Conservation (phyloP, 2,113 vertebrate species). For the Hiodon alosoides region DNA sequence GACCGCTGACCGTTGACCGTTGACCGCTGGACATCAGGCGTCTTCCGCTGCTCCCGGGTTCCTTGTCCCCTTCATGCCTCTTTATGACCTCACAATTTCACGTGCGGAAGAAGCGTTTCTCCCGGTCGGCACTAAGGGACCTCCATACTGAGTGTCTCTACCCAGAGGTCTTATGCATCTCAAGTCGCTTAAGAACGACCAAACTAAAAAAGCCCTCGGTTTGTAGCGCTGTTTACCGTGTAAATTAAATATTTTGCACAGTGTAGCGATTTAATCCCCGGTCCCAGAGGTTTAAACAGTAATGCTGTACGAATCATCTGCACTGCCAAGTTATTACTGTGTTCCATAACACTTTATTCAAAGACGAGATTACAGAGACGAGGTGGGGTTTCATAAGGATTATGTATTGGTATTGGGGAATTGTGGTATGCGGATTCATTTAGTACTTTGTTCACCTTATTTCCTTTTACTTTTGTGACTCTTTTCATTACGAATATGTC, state of each 20-base stretch:
- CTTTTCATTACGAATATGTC: not conserved
- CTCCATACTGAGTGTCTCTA: constrained; percentile 11
- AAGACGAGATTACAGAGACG: constrained; percentile 45
- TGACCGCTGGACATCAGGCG: not conserved
- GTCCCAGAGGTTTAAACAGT: constrained; percentile 32
- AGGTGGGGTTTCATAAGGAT: constrained; percentile 30
- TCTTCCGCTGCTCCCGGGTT: not conserved
- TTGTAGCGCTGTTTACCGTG: constrained; percentile 10
- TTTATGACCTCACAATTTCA: not conserved
- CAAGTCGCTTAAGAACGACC: constrained; percentile 16
- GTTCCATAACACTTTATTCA: constrained; percentile 31
- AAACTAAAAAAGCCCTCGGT: no score
- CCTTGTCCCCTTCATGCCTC: not conserved
- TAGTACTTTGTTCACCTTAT: constrained; percentile 38
- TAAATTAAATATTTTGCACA: constrained; percentile 27
- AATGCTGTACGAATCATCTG: constrained; percentile 49
- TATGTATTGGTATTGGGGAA: constrained; percentile 31
- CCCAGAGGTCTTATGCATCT: constrained; percentile 3
- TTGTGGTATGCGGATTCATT: constrained; percentile 45
- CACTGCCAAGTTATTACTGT: constrained; percentile 47
- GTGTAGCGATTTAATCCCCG: constrained; percentile 7
- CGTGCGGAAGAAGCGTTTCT: constrained; percentile 17
- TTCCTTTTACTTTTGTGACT: constrained; percentile 13
- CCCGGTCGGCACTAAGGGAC: constrained; percentile 39
- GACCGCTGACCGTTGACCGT: not conserved